Evolutionary conservation across 2,797 vertebrate species (phyloP), one percentile per base, ranked within the genome.

Genomic region (Rousettus madagascariensis): DNA sequence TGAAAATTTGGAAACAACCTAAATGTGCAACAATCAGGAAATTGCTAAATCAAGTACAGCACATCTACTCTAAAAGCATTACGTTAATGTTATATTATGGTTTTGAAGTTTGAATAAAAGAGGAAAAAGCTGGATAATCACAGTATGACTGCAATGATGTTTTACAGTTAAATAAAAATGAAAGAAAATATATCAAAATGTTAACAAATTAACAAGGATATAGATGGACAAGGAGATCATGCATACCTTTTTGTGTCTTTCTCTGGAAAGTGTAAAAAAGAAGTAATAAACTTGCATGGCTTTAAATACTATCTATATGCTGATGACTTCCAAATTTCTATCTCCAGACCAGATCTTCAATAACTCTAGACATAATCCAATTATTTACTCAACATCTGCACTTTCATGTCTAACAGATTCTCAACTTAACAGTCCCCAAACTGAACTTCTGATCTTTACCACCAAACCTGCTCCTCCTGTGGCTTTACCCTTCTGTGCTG

Each of bases 91-190:
- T 90, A 86, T 77, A 65, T n/a, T 93, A 74, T 13, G 46, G 49
- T 30, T 74, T 28, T 20, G 30, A 94, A 63, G 43, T 57, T 57
- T 69, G 16, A 83, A 61, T 79, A 79, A 84, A 79, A 85, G 30
- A 65, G 24, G 55, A 46, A 89, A 88, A 85, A 69, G 33, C 41
- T 65, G 36, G 19, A 79, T 22, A 92, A 55, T 84, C 36, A 69
- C 11, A 33, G 5, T 38, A 43, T 30, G 15, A 65, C 3, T 57
- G 12, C 43, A 61, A 43, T 30, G 30, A 57, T 43, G 20, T 46
- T 85, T 93, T 71, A 94, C 59, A 83, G 87, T 78, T 59, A 77
- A 69, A 22, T 17, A 68, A 38, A 87, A 95, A 66, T 46, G 24
- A 59, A 49, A 90, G 55, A 12, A 83, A 94, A 80, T 46, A 72